Conservation (phyloP, 1,140 invertebrate species). For the Polypedilum vanderplanki region DNA sequence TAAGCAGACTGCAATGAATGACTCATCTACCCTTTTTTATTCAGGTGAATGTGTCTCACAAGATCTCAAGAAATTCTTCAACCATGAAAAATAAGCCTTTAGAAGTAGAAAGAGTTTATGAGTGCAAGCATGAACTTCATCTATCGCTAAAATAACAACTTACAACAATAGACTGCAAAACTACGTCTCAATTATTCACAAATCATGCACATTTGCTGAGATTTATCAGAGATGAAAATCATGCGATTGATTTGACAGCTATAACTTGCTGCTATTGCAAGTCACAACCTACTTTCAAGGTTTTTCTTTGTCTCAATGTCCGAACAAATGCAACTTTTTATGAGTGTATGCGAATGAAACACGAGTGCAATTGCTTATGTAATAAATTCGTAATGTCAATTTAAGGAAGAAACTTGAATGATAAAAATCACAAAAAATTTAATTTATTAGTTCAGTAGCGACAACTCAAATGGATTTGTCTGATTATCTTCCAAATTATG, state of each 20-base stretch:
- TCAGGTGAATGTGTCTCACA: neutral
- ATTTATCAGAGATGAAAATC: slow-evolving; percentile 19
- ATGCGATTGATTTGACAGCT: slow-evolving; percentile 24
- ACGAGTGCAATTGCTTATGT: slow-evolving; percentile 12
- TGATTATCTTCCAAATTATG: neutral
- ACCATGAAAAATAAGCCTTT: neutral
- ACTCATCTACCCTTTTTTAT: neutral
- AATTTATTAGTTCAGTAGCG: neutral
- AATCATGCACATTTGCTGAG: neutral
- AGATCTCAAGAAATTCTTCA: neutral
- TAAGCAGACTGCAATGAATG: neutral
- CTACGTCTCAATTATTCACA: neutral
- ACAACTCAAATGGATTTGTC: too few species aligned
- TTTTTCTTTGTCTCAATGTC: slow-evolving; percentile 8
- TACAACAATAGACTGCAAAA: neutral
- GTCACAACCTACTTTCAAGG: slow-evolving; percentile 23
- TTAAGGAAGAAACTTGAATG: slow-evolving; percentile 10
- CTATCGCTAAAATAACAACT: neutral
- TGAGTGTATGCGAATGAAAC: neutral
- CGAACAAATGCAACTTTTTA: slow-evolving; percentile 7
- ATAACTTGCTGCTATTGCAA: neutral
- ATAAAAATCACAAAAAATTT: neutral
- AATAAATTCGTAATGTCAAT: slow-evolving; percentile 10
- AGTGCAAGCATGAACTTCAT: neutral
- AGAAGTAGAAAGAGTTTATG: neutral